These are phyloP conservation scores for Mantis religiosa DNA, from an alignment of 2,888 invertebrate species.

Conservation along the genomic window DNA sequence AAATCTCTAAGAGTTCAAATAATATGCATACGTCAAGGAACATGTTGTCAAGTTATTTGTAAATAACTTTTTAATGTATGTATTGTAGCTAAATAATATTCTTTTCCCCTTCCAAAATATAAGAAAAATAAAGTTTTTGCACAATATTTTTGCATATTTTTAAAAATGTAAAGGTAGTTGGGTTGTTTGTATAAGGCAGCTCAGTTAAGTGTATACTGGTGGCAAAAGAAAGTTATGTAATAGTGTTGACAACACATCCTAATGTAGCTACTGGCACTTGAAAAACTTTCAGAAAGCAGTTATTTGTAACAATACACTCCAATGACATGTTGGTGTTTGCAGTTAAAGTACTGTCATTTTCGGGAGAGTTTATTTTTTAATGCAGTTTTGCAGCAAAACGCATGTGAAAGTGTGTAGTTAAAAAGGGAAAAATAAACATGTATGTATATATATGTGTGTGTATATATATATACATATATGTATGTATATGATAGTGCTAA, in stretches of 20 bases:
- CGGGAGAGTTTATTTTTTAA: background rate
- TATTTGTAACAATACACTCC: background rate
- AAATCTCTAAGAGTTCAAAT: background rate
- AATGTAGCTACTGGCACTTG: background rate
- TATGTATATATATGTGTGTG: background rate
- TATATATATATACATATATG: background rate
- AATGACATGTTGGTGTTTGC: background rate
- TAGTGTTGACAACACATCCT: background rate
- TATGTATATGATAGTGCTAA: background rate
- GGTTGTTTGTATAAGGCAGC: background rate
- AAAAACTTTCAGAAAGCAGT: background rate
- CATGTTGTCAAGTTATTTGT: background rate
- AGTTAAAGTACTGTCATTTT: background rate
- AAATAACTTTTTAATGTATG: conserved; percentile 2
- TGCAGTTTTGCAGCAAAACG: background rate
- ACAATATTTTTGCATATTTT: conserved; percentile 4
- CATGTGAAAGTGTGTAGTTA: background rate
- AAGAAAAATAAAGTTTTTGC: background rate
- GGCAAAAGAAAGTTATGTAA: background rate
- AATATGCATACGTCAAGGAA: background rate
- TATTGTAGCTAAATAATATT: background rate
- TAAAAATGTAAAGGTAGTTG: background rate
- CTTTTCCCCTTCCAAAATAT: background rate
- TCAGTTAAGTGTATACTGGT: background rate
- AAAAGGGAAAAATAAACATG: background rate